A percentile compares a stretch with the other conserved stretches of the same genome.
These are phyloP conservation scores for Triplophysa yarkandensis DNA, from an alignment of 2,797 vertebrate species.

Conservation along the genomic window DNA sequence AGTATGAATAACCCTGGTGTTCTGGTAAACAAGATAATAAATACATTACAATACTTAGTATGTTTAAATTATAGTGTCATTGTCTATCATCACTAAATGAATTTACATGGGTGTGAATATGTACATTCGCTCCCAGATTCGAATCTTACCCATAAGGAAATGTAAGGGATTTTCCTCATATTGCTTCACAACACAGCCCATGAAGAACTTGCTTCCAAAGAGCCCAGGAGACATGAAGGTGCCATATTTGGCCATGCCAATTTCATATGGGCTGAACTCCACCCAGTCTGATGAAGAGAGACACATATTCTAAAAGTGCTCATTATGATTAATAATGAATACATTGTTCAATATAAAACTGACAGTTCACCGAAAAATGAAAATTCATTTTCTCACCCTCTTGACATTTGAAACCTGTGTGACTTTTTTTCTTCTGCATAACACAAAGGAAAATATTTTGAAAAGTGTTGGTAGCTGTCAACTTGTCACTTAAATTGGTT, in stretches of 20 bases:
- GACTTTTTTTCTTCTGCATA: too few relatives aligned
- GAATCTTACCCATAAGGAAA: slow-evolving; percentile 91
- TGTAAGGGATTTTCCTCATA: slow-evolving; percentile 94
- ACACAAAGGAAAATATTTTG: too few relatives aligned
- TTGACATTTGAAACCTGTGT: too few relatives aligned
- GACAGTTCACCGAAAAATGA: too few relatives aligned
- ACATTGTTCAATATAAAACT: background rate
- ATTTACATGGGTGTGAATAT: slow-evolving; percentile 1
- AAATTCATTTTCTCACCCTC: too few relatives aligned
- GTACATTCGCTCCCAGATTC: background rate
- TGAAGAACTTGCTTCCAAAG: slow-evolving; percentile 99
- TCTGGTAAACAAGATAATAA: background rate
- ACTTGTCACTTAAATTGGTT: too few relatives aligned
- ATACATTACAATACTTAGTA: background rate
- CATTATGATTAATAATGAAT: background rate
- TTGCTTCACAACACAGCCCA: slow-evolving; percentile 93
- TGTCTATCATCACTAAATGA: background rate
- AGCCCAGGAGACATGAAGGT: slow-evolving; percentile 95
- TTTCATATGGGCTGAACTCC: slow-evolving; percentile 97
- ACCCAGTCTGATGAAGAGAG: slow-evolving; percentile 87
- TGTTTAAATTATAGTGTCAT: background rate
- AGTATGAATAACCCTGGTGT: background rate
- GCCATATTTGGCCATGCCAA: slow-evolving; percentile 99
- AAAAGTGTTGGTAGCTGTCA: too few relatives aligned
- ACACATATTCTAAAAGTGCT: background rate